Conservation (phyloP, 2,888 invertebrate genomes). For the Drosophila tripunctata region DNA sequence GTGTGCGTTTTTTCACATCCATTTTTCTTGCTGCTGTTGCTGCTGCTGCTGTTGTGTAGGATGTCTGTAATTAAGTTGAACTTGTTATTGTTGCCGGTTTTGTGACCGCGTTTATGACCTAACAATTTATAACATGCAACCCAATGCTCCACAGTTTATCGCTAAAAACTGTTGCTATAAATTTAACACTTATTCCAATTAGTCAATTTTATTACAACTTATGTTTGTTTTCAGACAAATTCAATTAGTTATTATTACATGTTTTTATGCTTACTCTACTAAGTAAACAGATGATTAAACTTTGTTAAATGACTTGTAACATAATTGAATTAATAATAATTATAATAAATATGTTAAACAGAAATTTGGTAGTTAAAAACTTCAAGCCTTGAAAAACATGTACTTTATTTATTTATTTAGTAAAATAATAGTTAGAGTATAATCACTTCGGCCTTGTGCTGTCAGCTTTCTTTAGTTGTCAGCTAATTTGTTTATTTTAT, state of each 20-base stretch:
- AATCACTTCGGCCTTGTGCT: slow-evolving; percentile 25
- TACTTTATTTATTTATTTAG: not conserved
- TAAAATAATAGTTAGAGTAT: slow-evolving; percentile 11
- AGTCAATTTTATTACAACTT: slow-evolving; percentile 8
- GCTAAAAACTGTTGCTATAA: slow-evolving; percentile 43
- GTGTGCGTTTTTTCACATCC: slow-evolving; percentile 30
- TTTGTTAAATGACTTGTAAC: not conserved
- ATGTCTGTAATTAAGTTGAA: slow-evolving; percentile 75
- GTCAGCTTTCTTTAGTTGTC: slow-evolving; percentile 43
- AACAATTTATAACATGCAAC: slow-evolving; percentile 46
- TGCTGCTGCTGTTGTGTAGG: slow-evolving; percentile 53
- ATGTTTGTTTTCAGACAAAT: slow-evolving; percentile 29
- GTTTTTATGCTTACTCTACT: not conserved
- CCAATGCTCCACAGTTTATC: slow-evolving; percentile 33
- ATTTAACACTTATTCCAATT: slow-evolving; percentile 27
- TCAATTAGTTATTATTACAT: slow-evolving; percentile 26
- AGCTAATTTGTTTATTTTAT: slow-evolving; percentile 64
- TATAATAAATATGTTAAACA: not conserved
- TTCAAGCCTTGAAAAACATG: not conserved
- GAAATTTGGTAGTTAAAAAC: not conserved
- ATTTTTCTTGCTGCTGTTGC: slow-evolving; percentile 21
- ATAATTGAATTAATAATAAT: not conserved
- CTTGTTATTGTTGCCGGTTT: slow-evolving; percentile 63
- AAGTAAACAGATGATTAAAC: too few relatives aligned
- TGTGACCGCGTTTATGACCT: slow-evolving; percentile 50